Evolutionary conservation across 1,140 invertebrate species (phyloP).

Genomic region (Drosophila gunungcola): DNA sequence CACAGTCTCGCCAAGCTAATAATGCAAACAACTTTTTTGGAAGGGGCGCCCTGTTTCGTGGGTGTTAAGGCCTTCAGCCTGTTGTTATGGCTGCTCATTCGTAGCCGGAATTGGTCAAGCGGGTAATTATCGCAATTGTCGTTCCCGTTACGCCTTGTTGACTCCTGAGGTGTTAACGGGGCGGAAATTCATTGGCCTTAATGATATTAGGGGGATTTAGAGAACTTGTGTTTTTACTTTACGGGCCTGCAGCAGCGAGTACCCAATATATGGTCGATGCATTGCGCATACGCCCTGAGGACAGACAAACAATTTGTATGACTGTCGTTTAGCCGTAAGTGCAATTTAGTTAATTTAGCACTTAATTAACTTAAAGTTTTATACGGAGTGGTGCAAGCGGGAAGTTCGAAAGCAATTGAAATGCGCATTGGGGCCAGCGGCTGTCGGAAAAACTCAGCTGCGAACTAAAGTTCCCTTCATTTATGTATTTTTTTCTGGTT

Average conservation of each 20-base stretch:
- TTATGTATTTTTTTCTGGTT: constrained; percentile 23
- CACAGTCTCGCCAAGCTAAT: constrained; percentile 72
- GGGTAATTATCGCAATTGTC: constrained; percentile 78
- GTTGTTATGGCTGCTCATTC: constrained; percentile 55
- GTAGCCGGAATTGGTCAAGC: constrained; percentile 61
- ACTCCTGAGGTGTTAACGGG: constrained; percentile 55
- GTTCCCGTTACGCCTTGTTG: constrained; percentile 60
- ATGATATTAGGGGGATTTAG: constrained; percentile 12
- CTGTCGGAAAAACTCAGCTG: constrained; percentile 69
- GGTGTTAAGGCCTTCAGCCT: constrained; percentile 26
- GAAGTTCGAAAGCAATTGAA: constrained; percentile 64
- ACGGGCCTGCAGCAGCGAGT: not conserved
- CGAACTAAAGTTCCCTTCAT: constrained; percentile 43
- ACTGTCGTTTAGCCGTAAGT: constrained; percentile 37
- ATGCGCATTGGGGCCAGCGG: constrained; percentile 69
- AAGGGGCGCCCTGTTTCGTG: constrained; percentile 16
- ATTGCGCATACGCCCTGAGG: constrained; percentile 51
- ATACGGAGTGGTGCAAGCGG: constrained; percentile 20
- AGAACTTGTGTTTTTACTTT: not conserved
- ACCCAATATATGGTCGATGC: constrained; percentile 43
- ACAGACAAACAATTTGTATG: constrained; percentile 45
- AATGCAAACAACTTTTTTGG: constrained; percentile 69
- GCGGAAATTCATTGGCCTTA: constrained; percentile 41
- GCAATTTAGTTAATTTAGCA: constrained; percentile 79
- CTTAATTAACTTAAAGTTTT: constrained; percentile 70